These are phyloP conservation scores for Acleris holmiana DNA, from an alignment of 2,888 invertebrate species.

Conservation along the genomic window DNA sequence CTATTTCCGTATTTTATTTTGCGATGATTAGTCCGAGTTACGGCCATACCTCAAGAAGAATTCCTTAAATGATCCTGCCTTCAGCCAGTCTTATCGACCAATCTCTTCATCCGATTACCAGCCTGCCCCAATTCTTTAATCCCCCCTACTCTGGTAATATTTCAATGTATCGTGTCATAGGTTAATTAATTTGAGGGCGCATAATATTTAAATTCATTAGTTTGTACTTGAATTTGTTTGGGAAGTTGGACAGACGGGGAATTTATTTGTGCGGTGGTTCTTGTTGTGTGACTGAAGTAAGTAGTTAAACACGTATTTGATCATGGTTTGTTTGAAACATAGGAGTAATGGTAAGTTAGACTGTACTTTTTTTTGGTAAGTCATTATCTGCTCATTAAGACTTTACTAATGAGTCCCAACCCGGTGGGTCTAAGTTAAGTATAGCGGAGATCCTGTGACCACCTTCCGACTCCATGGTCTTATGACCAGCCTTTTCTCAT, in stretches of 20 bases:
- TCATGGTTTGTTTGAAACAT: no score
- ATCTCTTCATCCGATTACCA: slow-evolving; percentile 44
- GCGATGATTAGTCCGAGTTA: no score
- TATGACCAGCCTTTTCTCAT: no score
- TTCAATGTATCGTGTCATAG: slow-evolving; percentile 61
- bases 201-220: slow-evolving; percentile 79
- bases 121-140: slow-evolving; percentile 51
- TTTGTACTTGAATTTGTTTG: slow-evolving; percentile 64
- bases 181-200: slow-evolving; percentile 76
- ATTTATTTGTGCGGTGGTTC: slow-evolving; percentile 38
- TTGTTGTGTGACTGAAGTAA: neutral
- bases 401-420: no score
- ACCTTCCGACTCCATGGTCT: no score
- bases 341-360: no score
- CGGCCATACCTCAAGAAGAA: neutral
- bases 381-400: no score
- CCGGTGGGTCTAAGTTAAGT: no score
- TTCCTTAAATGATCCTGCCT: slow-evolving; percentile 26
- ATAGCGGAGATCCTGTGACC: no score
- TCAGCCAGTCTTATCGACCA: slow-evolving; percentile 37
- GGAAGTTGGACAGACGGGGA: slow-evolving; percentile 46
- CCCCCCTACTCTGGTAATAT: slow-evolving; percentile 55
- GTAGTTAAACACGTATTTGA: no score
- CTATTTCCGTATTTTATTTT: no score
- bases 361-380: no score